Evolutionary conservation across 2,797 vertebrate genomes (phyloP).

Genomic region (Phyllotis vaccarum): DNA sequence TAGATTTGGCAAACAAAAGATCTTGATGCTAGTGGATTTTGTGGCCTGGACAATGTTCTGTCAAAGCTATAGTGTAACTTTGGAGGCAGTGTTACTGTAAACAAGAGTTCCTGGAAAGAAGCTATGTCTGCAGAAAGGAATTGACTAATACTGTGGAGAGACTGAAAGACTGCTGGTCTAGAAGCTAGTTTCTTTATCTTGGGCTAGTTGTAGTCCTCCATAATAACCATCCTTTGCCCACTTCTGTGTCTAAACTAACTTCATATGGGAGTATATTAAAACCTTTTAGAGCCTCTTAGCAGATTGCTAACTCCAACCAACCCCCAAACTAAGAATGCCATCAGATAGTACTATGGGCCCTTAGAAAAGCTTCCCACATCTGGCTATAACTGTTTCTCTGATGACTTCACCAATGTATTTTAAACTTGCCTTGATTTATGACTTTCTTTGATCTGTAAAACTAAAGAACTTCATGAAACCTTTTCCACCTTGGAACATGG

Average conservation of each 20-base stretch:
- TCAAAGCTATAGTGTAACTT: background rate
- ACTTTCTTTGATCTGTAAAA: background rate
- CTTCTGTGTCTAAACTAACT: background rate
- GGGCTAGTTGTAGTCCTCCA: background rate
- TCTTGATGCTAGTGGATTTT: background rate
- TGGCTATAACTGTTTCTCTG: background rate
- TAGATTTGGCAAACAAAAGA: background rate
- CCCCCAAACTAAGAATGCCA: background rate
- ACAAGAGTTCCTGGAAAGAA: background rate
- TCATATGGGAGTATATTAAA: too few species aligned
- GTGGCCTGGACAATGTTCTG: background rate
- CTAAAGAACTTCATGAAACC: background rate
- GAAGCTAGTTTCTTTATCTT: background rate
- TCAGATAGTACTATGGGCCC: background rate
- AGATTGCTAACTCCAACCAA: background rate
- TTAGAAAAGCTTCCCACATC: background rate
- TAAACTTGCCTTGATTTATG: background rate
- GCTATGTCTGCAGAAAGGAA: background rate
- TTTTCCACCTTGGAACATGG: background rate
- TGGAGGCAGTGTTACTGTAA: background rate
- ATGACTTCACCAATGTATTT: background rate
- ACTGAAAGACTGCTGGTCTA: background rate
- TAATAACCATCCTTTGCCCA: too few species aligned
- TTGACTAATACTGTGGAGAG: background rate
- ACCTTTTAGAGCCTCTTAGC: background rate